These are phyloP conservation scores for Hippocampus abdominalis DNA, from an alignment of 2,113 vertebrate genomes.

Conservation along the genomic window DNA sequence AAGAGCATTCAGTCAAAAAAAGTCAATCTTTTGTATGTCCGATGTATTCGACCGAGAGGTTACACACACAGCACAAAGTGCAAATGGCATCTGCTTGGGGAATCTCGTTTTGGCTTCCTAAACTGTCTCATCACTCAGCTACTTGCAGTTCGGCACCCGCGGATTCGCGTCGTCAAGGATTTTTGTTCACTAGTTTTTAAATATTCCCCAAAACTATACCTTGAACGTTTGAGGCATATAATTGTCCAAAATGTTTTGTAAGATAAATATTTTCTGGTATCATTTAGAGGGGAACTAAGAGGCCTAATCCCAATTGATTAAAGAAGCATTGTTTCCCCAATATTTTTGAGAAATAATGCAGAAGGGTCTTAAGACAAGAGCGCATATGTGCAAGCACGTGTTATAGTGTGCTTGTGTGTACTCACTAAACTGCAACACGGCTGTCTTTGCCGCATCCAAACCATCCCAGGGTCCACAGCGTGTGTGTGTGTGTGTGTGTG, in stretches of 20 bases:
- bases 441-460: conserved; percentile 59
- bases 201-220: no score
- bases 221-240: background rate
- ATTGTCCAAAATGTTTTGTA: background rate
- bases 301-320: background rate
- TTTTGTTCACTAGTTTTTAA: no score
- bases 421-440: conserved; percentile 54
- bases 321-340: background rate
- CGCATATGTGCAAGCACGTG: background rate
- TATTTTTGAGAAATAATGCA: background rate
- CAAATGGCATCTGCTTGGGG: conserved; percentile 19
- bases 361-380: background rate
- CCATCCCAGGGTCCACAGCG: conserved; percentile 24
- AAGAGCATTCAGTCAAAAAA: conserved; percentile 17
- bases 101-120: conserved; percentile 7
- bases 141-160: no score
- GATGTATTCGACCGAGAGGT: conserved; percentile 4
- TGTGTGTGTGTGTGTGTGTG: background rate
- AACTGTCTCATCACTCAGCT: background rate
- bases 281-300: background rate
- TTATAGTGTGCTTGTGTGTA: conserved; percentile 18
- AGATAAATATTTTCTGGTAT: background rate
- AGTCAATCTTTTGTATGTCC: conserved; percentile 15
- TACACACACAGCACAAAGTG: conserved; percentile 18
- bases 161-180: no score